These are phyloP conservation scores for Procavia capensis DNA, from an alignment of 2,113 vertebrate genomes.

Conservation along the genomic window DNA sequence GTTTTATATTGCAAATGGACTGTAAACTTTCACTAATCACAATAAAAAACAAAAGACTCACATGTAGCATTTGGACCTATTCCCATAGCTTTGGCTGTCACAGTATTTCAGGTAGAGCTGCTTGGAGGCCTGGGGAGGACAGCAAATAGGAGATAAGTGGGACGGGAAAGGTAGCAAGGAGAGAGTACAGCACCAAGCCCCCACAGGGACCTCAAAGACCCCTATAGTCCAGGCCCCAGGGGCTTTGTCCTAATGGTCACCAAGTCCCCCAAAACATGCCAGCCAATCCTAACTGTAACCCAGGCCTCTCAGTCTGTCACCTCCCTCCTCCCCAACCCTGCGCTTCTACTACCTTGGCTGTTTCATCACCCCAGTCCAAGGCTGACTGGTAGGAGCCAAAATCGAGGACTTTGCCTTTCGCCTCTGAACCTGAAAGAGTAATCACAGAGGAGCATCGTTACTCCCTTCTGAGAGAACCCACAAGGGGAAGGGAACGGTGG, in stretches of 20 bases:
- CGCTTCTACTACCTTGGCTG: conserved; percentile 91
- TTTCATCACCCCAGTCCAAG: conserved; percentile 95
- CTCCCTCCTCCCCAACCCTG: background rate
- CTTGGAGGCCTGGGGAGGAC: conserved; percentile 91
- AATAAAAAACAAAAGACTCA: too few relatives aligned
- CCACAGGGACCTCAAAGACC: background rate
- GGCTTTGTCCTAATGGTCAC: background rate
- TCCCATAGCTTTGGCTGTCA: conserved; percentile 97
- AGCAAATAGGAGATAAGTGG: fast-evolving
- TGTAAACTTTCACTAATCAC: conserved; percentile 45
- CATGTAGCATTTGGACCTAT: conserved; percentile 96
- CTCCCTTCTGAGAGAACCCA: background rate
- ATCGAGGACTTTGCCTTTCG: conserved; percentile 94
- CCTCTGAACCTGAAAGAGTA: conserved; percentile 91
- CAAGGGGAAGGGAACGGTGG: background rate
- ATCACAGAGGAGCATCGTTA: background rate
- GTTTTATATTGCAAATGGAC: too few relatives aligned
- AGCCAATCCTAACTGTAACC: conserved; percentile 5
- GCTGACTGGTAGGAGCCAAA: conserved; percentile 95
- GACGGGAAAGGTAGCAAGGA: background rate
- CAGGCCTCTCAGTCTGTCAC: background rate
- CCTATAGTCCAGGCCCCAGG: too few relatives aligned
- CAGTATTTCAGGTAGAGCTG: conserved; percentile 95
- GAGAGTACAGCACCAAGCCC: background rate
- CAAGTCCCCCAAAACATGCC: background rate